These are phyloP conservation scores for Echeneis naucrates DNA, from an alignment of 2,797 vertebrate species.

Conservation along the genomic window DNA sequence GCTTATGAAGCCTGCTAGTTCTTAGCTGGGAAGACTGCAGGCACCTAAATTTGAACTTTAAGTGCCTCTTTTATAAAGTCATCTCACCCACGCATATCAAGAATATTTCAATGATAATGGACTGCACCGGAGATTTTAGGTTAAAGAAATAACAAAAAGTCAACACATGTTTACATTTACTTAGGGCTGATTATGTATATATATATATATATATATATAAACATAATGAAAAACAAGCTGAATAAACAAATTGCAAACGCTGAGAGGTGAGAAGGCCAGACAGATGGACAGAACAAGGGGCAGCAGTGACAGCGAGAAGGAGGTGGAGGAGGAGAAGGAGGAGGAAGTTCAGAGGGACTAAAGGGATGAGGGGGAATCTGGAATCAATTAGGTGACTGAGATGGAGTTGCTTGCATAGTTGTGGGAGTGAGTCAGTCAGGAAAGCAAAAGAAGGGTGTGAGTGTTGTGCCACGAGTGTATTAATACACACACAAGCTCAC, in stretches of 20 bases:
- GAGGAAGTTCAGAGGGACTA: constrained; percentile 49
- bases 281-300: constrained; percentile 52
- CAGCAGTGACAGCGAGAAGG: constrained; percentile 63
- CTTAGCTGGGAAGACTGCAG: constrained; percentile 3
- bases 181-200: not conserved
- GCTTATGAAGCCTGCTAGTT: constrained; percentile 22
- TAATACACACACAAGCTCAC: constrained; percentile 40
- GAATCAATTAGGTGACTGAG: constrained; percentile 83
- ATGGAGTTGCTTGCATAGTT: constrained; percentile 81
- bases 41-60: not conserved
- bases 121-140: not conserved
- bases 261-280: constrained; percentile 55
- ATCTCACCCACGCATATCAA: not conserved
- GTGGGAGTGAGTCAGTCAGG: constrained; percentile 82
- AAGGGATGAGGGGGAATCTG: constrained; percentile 74
- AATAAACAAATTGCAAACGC: constrained; percentile 41
- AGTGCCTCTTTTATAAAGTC: not conserved
- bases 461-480: constrained; percentile 52
- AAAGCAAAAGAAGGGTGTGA: constrained; percentile 67
- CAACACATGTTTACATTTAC: not conserved
- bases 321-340: constrained; percentile 53
- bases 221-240: constrained; percentile 14
- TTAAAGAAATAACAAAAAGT: not conserved
- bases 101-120: not conserved
- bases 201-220: no score